phyloP scores from a whole-genome alignment of 30 jellyfish, hydroid and myxozoan species.

The Aurelia sp. region DNA sequence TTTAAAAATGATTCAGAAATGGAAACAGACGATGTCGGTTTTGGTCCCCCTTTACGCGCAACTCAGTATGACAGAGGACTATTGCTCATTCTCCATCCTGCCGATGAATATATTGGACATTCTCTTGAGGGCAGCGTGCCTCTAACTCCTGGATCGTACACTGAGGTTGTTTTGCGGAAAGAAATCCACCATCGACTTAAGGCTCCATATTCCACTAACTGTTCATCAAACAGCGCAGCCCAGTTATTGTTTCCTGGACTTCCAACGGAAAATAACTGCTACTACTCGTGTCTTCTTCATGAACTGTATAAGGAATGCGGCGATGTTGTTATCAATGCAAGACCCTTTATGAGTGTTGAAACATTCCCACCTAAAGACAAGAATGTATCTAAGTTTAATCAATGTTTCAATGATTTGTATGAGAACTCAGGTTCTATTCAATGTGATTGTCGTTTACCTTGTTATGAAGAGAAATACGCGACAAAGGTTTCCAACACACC shows the following conservation, averaged over 20 bases:
- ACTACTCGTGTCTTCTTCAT: no score
- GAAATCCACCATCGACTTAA: neutral
- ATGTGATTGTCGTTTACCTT: slow-evolving; percentile 35
- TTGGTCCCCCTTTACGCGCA: neutral
- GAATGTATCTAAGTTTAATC: neutral
- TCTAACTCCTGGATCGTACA: slow-evolving; percentile 8
- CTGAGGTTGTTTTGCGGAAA: slow-evolving; percentile 20
- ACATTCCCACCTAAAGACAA: neutral
- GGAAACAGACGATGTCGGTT: no score
- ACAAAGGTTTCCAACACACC: slow-evolving; percentile 26
- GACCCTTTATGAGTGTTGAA: neutral
- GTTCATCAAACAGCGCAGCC: neutral
- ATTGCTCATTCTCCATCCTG: slow-evolving; percentile 1
- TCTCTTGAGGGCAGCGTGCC: neutral
- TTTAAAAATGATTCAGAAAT: slow-evolving; percentile 2
- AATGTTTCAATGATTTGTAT: neutral
- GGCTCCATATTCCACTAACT: slow-evolving; percentile 28
- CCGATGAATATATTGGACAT: neutral
- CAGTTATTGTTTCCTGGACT: no score
- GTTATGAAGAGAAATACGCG: slow-evolving; percentile 12
- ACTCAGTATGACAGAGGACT: neutral
- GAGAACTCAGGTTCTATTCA: neutral
- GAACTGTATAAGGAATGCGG: neutral
- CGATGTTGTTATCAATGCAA: neutral
- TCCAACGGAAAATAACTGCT: no score